Percentiles rank a stretch among this genome's conserved stretches.
Conservation (phyloP, 2,888 invertebrate species). For the Adelognathus sp. region DNA sequence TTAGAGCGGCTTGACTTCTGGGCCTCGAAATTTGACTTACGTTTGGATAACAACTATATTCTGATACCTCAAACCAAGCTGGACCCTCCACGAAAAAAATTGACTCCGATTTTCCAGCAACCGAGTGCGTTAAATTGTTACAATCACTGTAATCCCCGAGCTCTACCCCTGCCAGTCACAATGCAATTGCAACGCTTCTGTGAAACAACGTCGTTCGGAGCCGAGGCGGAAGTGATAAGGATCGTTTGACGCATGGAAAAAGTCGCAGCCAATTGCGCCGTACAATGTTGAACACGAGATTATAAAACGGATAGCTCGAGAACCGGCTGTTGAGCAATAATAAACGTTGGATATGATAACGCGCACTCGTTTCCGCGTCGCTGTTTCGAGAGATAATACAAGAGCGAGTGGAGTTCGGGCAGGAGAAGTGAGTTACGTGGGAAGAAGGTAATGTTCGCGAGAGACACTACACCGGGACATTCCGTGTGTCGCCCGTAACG, state of each 20-base stretch:
- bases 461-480: constrained; percentile 15
- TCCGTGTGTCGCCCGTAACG: constrained; percentile 21
- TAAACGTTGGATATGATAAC: constrained; percentile 37
- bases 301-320: constrained; percentile 30
- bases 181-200: constrained; percentile 5
- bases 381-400: constrained; percentile 30
- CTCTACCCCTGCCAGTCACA: too few relatives aligned
- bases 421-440: constrained; percentile 47
- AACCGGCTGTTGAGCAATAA: constrained; percentile 36
- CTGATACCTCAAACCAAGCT: too few relatives aligned
- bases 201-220: constrained; percentile 17
- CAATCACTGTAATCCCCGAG: too few relatives aligned
- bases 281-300: constrained; percentile 38
- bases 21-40: too few relatives aligned
- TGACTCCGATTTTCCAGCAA: too few relatives aligned
- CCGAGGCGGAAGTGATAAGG: constrained; percentile 9
- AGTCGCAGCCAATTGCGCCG: constrained; percentile 23
- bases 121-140: too few relatives aligned
- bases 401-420: constrained; percentile 20
- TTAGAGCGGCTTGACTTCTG: too few relatives aligned
- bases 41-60: too few relatives aligned
- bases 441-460: constrained; percentile 43
- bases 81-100: too few relatives aligned
- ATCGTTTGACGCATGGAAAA: constrained; percentile 10
- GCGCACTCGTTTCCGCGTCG: background rate